A percentile compares a stretch with the other conserved stretches of the same genome.
Conservation (phyloP, 2,888 invertebrate genomes). For the Microctonus hyperodae region DNA sequence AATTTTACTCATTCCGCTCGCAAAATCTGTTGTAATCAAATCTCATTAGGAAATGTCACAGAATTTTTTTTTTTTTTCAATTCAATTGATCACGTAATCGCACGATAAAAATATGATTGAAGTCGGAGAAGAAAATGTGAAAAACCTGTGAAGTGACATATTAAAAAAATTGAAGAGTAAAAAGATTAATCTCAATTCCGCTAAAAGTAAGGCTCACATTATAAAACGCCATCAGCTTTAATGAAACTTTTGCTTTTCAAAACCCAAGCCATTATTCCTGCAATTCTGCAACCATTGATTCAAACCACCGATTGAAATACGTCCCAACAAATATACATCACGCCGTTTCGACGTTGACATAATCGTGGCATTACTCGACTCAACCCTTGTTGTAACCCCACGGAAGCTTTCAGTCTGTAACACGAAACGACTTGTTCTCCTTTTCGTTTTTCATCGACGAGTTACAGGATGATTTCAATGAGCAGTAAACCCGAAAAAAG, state of each 20-base stretch:
- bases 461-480: background rate
- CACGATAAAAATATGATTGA: too few species aligned
- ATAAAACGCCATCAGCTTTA: too few species aligned
- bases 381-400: constrained; percentile 35
- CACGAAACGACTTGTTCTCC: background rate
- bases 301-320: constrained; percentile 47
- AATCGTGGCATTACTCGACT: constrained; percentile 56
- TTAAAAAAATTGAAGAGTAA: background rate
- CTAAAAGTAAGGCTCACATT: too few species aligned
- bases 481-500: constrained; percentile 3
- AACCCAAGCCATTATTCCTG: constrained; percentile 8
- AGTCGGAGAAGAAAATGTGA: constrained; percentile 32
- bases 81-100: too few species aligned
- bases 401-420: background rate
- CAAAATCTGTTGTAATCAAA: too few species aligned
- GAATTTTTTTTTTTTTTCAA: too few species aligned
- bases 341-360: constrained; percentile 55
- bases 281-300: constrained; percentile 4
- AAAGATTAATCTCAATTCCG: too few species aligned
- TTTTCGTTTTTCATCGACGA: constrained; percentile 13
- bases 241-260: too few species aligned
- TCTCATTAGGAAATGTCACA: too few species aligned
- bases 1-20: too few species aligned
- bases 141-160: background rate
- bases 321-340: constrained; percentile 48